Conservation (phyloP, 2,113 vertebrate genomes). For the Emydocephalus ijimae region DNA sequence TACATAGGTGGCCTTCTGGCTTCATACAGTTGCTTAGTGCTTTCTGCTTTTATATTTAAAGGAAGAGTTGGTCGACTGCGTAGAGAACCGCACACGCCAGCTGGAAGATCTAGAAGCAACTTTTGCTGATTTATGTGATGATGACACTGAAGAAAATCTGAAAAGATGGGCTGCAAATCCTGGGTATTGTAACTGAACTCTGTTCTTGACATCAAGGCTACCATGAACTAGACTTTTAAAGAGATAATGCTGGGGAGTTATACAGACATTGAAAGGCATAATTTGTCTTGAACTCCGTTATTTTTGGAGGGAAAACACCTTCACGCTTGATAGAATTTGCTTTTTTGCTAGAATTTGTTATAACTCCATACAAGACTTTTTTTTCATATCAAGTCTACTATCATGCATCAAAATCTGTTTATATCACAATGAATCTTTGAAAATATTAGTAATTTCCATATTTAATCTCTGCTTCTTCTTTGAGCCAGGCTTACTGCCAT, state of each 20-base stretch:
- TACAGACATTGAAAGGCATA: neutral
- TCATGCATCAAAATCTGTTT: neutral
- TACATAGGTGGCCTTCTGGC: neutral
- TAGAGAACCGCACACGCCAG: constrained; percentile 82
- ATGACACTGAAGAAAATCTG: constrained; percentile 80
- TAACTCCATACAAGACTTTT: neutral
- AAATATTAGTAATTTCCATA: neutral
- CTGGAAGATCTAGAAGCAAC: constrained; percentile 91
- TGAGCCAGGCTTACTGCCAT: neutral
- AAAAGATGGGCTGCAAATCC: constrained; percentile 79
- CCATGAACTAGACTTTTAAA: neutral
- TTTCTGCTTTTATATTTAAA: constrained; percentile 46
- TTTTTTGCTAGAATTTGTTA: neutral
- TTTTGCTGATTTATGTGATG: constrained; percentile 90
- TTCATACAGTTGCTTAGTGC: neutral
- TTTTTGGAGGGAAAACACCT: neutral
- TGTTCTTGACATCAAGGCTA: neutral
- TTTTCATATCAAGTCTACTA: neutral
- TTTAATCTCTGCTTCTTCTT: neutral
- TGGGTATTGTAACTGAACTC: constrained; percentile 65
- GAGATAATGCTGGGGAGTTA: neutral
- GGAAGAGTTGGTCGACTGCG: constrained; percentile 81
- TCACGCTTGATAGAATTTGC: neutral
- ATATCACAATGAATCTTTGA: neutral
- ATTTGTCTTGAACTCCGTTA: neutral